Conservation (phyloP, 2,888 invertebrate species). For the Dryobota labecula region DNA sequence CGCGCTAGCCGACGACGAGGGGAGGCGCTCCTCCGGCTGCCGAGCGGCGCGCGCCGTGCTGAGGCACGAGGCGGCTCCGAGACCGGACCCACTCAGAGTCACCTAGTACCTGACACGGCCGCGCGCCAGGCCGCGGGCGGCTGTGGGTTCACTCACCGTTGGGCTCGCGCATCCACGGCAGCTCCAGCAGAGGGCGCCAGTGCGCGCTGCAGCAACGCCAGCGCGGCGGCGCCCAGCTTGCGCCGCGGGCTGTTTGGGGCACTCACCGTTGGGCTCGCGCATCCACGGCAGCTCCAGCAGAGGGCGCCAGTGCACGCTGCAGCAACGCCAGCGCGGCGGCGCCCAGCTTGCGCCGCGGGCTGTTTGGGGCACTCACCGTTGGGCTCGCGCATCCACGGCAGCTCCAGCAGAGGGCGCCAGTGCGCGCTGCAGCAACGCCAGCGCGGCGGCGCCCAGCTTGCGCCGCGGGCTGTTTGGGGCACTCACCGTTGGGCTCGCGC, state of each 20-base stretch:
- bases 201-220: constrained; percentile 94
- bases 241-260: constrained; percentile 94
- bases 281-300: constrained; percentile 93
- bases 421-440: constrained; percentile 94
- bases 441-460: constrained; percentile 93
- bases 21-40: constrained; percentile 17
- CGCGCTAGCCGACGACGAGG: constrained; percentile 68
- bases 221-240: constrained; percentile 93
- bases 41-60: constrained; percentile 74
- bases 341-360: constrained; percentile 95
- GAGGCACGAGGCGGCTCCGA: constrained; percentile 90
- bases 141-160: constrained; percentile 61
- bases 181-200: constrained; percentile 93
- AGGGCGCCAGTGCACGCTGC: constrained; percentile 93
- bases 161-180: constrained; percentile 89
- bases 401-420: constrained; percentile 93
- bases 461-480: constrained; percentile 94
- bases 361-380: constrained; percentile 59
- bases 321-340: constrained; percentile 93
- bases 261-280: constrained; percentile 56
- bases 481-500: constrained; percentile 56
- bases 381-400: constrained; percentile 89
- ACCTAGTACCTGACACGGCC: constrained; percentile 95
- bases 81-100: constrained; percentile 93
- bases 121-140: constrained; percentile 31